Base-by-base conservation (phyloP, 1,140 invertebrate genomes). In the Vanessa atalanta region DNA sequence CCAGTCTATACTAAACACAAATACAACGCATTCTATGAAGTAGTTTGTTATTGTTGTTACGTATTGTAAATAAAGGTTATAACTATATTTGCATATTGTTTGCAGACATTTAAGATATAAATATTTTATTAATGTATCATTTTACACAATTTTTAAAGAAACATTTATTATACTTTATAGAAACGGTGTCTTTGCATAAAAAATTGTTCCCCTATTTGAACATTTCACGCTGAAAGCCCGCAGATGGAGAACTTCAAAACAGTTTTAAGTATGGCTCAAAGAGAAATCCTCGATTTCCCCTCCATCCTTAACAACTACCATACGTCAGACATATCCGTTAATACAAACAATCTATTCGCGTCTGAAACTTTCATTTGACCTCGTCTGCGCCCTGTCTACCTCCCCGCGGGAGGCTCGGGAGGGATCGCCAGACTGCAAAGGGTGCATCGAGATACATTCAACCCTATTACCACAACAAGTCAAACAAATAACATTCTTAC, bases 361-460 rank as follows among this genome's bases (percentile, higher is more conserved):
- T 79, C 83, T 87, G 82, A 88, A 88, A 87, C 77, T 87, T 89
- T 85, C 85, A 87, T 85, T 79, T 81, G 78, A 83, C 83, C 80
- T 84, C 79, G 82, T 84, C 83, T 82, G 63, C 82, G 71, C 77
- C 80, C 79, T 66, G 70, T 72, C 76, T 70, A 66, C 72, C 77
- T 60, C 55, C 77, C 72, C 74, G 55, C 72, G 72, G 65, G 75
- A 72, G 76, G 70, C 65, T 51, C 73, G 53, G 64, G 65, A 51
- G 65, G 72, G 70, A 67, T 48, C 72, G 71, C 72, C 72, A 70
- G 82, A 75, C 78, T 75, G 76, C 70, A 72, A 51, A 78, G 80
- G 80, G 79, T 78, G 77, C 79, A 69, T 47, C n/a, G 53, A 47
- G 55, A 47, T 69, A 69, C 47, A 48, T 26, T 60, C 55, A 60